Evolutionary conservation across 2,797 vertebrate genomes (phyloP), one percentile per base, ranked within the genome.

Genomic region (Pseudochirops cupreus): DNA sequence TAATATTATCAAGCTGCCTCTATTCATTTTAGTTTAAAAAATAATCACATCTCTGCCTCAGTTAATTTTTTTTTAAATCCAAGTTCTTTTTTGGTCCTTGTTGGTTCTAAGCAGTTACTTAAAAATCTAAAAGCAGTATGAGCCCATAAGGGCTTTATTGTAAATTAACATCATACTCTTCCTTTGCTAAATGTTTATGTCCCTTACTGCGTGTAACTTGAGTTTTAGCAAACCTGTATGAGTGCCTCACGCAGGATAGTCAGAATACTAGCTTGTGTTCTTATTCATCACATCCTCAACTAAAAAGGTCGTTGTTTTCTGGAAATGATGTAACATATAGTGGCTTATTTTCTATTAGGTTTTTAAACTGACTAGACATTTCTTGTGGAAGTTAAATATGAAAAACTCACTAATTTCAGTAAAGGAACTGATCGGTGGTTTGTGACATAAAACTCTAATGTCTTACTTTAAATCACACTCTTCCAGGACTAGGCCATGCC

Each of bases 101-200:
- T 54, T 93, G 12, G 33, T 57, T 58, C 26, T 67, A 87, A 91
- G n/a, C 52, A 18, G 13, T 52, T 56, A 57, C 62, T 95, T 95
- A 58, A 67, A 96, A 94, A 28, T 90, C 67, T 39, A 94, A 95
- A 93, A 92, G 54, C 87, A 93, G n/a, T 59, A 55, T 97, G 33
- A 95, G 26, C 3, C 91, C n/a, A 56, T 67, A 24, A 93, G 26
- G 2, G 26, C 16, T 57, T 91, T 95, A 46, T 92, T 94, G 93
- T 94, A 29, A 58, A 0, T 58, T 95, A 53, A 46, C 39, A 82
- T 9, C 26, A 92, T 28, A 93, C 6, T 29, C 29, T 93, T 56
- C 0, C 16, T 62, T 97, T 96, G 56, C 94, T 82, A 95, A 62
- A 13, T 0, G 3, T 39, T 2, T 12, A 50, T 56, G 7, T 55